These are phyloP conservation scores for Conchocele bisecta DNA, from an alignment of 2,888 invertebrate species.

Conservation along the genomic window DNA sequence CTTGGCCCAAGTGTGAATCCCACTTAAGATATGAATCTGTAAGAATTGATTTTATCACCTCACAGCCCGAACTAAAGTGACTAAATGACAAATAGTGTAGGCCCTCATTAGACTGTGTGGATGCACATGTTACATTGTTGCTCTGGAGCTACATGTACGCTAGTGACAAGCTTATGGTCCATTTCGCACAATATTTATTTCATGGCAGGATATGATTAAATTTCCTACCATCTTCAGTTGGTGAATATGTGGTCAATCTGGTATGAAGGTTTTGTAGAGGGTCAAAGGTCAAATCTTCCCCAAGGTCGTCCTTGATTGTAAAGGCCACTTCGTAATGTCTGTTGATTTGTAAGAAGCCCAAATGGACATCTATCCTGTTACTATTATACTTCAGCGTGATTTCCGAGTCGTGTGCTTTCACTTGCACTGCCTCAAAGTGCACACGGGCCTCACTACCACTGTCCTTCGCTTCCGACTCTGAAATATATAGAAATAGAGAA, in stretches of 20 bases:
- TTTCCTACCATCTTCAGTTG: constrained; percentile 75
- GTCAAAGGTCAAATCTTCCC: constrained; percentile 72
- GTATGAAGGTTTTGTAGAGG: constrained; percentile 76
- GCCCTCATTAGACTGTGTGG: too few species aligned
- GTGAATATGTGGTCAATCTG: constrained; percentile 63
- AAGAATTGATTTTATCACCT: too few species aligned
- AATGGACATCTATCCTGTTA: constrained; percentile 74
- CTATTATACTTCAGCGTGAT: constrained; percentile 73
- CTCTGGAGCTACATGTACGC: too few species aligned
- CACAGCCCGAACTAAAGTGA: too few species aligned
- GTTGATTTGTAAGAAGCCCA: constrained; percentile 82
- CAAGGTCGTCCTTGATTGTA: constrained; percentile 69
- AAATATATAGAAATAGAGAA: too few species aligned
- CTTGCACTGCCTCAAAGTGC: constrained; percentile 63
- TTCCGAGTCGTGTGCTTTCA: constrained; percentile 73
- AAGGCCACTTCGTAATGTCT: constrained; percentile 80
- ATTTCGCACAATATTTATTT: too few species aligned
- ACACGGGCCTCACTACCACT: constrained; percentile 32
- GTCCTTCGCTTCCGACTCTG: too few species aligned
- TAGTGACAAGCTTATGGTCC: too few species aligned
- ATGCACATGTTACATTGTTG: too few species aligned
- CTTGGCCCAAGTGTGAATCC: too few species aligned
- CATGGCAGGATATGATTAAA: not conserved
- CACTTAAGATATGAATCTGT: too few species aligned
- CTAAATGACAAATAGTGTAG: too few species aligned